These are phyloP conservation scores for Cheilosia urbana DNA, from an alignment of 2,888 invertebrate species.

Conservation along the genomic window DNA sequence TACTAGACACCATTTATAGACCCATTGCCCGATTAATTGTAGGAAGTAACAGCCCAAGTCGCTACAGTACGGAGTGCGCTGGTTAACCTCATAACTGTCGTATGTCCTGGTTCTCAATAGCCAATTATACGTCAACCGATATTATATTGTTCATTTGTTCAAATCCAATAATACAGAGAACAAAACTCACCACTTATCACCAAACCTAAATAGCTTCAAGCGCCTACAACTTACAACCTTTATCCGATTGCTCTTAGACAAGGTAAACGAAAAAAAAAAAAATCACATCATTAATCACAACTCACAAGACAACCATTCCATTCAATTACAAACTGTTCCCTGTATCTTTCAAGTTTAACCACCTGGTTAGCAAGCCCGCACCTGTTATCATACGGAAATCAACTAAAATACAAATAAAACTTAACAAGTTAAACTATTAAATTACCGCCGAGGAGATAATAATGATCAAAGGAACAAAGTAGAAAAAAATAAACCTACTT, in stretches of 20 bases:
- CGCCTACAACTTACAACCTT: neutral
- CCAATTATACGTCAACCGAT: too few species aligned
- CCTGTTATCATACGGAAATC: constrained; percentile 37
- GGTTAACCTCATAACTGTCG: too few species aligned
- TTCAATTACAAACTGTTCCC: constrained; percentile 1
- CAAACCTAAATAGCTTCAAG: neutral
- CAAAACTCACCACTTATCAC: constrained; percentile 31
- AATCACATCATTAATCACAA: constrained; percentile 11
- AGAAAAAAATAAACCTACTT: constrained; percentile 21
- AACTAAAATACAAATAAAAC: constrained; percentile 25
- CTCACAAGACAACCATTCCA: neutral
- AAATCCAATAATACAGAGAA: neutral
- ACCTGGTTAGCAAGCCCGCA: constrained; percentile 22
- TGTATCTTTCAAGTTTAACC: neutral
- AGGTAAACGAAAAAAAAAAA: neutral
- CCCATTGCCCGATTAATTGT: too few species aligned
- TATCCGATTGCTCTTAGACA: neutral
- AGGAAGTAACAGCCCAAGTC: too few species aligned
- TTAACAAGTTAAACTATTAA: constrained; percentile 27
- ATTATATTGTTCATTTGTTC: neutral
- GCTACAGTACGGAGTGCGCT: too few species aligned
- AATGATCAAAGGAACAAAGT: constrained; percentile 1
- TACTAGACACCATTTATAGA: too few species aligned
- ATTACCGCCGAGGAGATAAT: constrained; percentile 10
- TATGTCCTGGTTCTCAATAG: too few species aligned